Conservation (phyloP, 2,888 invertebrate species). For the Leptothorax acervorum region DNA sequence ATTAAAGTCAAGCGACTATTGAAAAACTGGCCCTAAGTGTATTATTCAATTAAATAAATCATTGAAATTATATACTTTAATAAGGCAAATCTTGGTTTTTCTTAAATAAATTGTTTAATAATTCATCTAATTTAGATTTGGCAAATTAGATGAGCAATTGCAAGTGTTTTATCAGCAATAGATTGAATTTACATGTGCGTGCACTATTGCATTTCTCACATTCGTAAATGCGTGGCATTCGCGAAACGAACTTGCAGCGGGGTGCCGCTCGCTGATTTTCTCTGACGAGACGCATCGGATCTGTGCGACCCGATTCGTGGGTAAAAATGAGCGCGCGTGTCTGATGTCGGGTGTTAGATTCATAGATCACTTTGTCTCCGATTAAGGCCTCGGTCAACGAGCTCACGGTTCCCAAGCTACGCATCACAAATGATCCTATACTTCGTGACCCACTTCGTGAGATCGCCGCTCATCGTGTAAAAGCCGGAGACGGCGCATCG, state of each 20-base stretch:
- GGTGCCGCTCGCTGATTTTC: slow-evolving; percentile 23
- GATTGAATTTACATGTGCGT: neutral
- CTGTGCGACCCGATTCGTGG: slow-evolving; percentile 35
- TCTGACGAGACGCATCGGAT: neutral
- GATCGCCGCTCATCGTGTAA: slow-evolving; percentile 35
- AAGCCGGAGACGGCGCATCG: slow-evolving; percentile 52
- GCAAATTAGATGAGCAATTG: neutral
- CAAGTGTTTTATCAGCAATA: neutral
- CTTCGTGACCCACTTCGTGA: slow-evolving; percentile 62
- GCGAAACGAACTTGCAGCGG: slow-evolving; percentile 6
- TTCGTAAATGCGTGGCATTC: neutral
- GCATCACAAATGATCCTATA: slow-evolving; percentile 25
- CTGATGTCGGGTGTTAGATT: slow-evolving; percentile 24
- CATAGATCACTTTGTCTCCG: slow-evolving; percentile 53
- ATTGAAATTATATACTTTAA: neutral
- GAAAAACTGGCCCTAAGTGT: neutral
- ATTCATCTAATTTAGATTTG: neutral
- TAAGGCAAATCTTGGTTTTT: neutral
- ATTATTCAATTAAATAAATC: neutral
- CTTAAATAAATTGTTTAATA: neutral
- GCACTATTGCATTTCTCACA: neutral
- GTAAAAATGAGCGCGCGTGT: slow-evolving; percentile 38
- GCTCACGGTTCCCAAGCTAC: slow-evolving; percentile 46
- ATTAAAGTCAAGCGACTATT: too few species aligned
- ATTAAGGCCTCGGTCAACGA: slow-evolving; percentile 62